These are phyloP conservation scores for Trematocara zebra DNA, from an alignment of 2,113 vertebrate genomes.

Conservation along the genomic window DNA sequence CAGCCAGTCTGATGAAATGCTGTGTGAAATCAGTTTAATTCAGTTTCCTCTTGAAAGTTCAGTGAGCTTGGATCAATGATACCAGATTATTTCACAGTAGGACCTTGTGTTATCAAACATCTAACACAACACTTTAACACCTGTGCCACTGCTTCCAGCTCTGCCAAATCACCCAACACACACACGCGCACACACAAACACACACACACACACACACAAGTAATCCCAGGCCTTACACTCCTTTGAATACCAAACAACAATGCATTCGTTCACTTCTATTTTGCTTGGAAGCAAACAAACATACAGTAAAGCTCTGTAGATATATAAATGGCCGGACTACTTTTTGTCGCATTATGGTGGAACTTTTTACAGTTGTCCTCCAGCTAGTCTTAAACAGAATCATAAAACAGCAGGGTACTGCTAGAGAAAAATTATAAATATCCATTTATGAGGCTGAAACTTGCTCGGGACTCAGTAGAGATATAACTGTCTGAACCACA, in stretches of 20 bases:
- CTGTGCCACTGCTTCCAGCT: not conserved
- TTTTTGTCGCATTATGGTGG: not conserved
- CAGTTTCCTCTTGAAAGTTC: conserved; percentile 25
- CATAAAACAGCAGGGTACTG: not conserved
- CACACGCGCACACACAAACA: not conserved
- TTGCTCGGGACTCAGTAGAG: not conserved
- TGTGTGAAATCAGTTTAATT: not conserved
- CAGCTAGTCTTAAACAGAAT: not conserved
- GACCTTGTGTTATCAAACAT: not conserved
- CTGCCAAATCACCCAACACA: not conserved
- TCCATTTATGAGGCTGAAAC: not conserved
- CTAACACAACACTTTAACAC: not conserved
- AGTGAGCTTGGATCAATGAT: conserved; percentile 14
- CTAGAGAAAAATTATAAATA: not conserved
- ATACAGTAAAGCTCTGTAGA: not conserved
- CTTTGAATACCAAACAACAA: not conserved
- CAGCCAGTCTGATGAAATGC: conserved; percentile 10
- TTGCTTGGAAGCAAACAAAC: not conserved
- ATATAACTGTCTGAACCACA: not conserved
- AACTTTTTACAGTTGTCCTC: not conserved
- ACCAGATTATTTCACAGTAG: not conserved
- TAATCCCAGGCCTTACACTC: not conserved
- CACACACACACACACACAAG: not conserved
- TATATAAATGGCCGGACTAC: not conserved
- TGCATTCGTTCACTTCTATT: not conserved